Conservation (phyloP, 2,888 invertebrate genomes). For the Rhagonycha lutea region DNA sequence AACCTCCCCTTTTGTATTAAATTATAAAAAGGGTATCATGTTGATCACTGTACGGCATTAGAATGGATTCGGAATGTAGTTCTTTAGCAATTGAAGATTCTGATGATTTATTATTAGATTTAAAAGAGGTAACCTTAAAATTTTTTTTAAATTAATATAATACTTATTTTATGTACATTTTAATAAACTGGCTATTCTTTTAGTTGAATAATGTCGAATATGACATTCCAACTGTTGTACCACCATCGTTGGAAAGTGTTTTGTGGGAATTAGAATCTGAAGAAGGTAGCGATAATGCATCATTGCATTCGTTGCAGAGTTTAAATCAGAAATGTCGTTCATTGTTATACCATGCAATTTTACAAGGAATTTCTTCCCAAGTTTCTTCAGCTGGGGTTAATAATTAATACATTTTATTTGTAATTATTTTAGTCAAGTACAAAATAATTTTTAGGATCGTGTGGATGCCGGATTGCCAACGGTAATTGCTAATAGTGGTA, state of each 20-base stretch:
- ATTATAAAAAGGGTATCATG: neutral
- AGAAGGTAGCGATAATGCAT: conserved; percentile 63
- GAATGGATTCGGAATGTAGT: conserved; percentile 52
- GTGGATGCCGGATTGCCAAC: conserved; percentile 89
- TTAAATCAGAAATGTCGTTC: conserved; percentile 60
- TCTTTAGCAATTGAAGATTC: conserved; percentile 50
- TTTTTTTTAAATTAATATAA: neutral
- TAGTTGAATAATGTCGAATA: conserved; percentile 83
- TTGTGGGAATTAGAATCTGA: conserved; percentile 74
- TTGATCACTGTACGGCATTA: neutral
- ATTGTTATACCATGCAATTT: conserved; percentile 75
- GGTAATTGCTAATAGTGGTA: conserved; percentile 75
- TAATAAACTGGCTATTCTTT: neutral
- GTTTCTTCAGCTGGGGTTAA: conserved; percentile 82
- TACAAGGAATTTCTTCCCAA: conserved; percentile 90
- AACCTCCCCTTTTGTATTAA: neutral
- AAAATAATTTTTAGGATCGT: conserved; percentile 67
- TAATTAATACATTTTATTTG: conserved; percentile 24
- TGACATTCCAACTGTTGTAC: conserved; percentile 73
- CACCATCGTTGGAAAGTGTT: conserved; percentile 81
- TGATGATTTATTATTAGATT: conserved; percentile 50
- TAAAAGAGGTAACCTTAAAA: conserved; percentile 46
- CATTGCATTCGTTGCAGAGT: conserved; percentile 59
- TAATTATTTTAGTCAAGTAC: neutral
- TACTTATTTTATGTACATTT: conserved; percentile 43